phyloP scores from a whole-genome alignment of 2,113 vertebrate species.

The Cacatua alba region DNA sequence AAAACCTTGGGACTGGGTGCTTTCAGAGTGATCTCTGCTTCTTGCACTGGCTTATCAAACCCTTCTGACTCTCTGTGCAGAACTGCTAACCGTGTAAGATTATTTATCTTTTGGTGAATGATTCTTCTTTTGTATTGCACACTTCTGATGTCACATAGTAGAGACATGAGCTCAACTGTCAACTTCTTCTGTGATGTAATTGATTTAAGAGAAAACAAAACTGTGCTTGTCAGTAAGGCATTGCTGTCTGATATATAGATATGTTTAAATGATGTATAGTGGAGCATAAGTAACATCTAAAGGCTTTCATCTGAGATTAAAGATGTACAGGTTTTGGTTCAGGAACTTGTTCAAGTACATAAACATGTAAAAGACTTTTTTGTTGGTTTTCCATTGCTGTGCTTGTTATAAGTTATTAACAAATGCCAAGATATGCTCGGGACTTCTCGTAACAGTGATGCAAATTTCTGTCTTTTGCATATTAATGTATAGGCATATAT shows the following conservation, averaged over 20 bases:
- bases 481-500: neutral
- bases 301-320: neutral
- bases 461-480: neutral
- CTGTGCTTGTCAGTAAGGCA: fast-evolving
- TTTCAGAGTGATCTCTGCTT: neutral
- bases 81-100: neutral
- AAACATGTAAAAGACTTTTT: neutral
- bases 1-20: neutral
- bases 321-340: neutral
- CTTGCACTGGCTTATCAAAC: neutral
- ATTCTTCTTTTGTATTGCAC: neutral
- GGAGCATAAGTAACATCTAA: neutral
- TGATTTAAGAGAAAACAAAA: neutral
- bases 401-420: neutral
- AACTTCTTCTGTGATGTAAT: neutral
- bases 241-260: neutral
- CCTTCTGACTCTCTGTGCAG: neutral
- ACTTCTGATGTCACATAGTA: neutral
- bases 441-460: neutral
- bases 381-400: neutral
- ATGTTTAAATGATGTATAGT: neutral
- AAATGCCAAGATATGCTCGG: neutral
- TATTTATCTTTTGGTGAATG: neutral
- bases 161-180: neutral
- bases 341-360: neutral